A percentile compares a stretch with the other conserved stretches of the same genome.
phyloP scores from a whole-genome alignment of 2,888 invertebrate genomes.

The Xanthia icteritia region DNA sequence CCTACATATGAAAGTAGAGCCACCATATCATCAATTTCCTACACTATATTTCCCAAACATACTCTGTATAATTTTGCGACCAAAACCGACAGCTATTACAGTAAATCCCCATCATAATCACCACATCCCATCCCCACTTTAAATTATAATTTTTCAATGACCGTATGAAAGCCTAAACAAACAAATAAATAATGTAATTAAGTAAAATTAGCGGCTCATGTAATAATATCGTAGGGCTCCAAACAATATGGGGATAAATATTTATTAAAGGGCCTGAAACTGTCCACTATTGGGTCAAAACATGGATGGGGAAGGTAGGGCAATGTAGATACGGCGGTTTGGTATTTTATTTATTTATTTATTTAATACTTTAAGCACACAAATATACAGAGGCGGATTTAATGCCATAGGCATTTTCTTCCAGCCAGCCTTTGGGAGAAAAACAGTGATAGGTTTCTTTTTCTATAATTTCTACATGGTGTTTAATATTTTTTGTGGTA shows the following conservation, averaged over 20 bases:
- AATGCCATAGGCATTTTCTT: too few species aligned
- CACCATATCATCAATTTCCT: background rate
- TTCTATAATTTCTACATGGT: background rate
- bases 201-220: slow-evolving; percentile 73
- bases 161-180: slow-evolving; percentile 77
- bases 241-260: slow-evolving; percentile 89
- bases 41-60: background rate
- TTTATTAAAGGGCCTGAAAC: slow-evolving; percentile 86
- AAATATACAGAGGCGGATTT: too few species aligned
- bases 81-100: slow-evolving; percentile 17
- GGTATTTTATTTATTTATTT: background rate
- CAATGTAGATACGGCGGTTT: slow-evolving; percentile 70
- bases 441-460: too few species aligned
- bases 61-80: slow-evolving; percentile 23
- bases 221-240: slow-evolving; percentile 76
- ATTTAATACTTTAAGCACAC: too few species aligned
- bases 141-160: slow-evolving; percentile 64
- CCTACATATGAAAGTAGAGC: background rate
- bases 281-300: slow-evolving; percentile 86
- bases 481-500: background rate
- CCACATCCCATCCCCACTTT: slow-evolving; percentile 36
- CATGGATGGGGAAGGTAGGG: slow-evolving; percentile 60
- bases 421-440: too few species aligned
- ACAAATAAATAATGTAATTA: slow-evolving; percentile 87
- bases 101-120: slow-evolving; percentile 46